phyloP scores from a whole-genome alignment of 2,113 vertebrate species.

The Accipiter cooperii region DNA sequence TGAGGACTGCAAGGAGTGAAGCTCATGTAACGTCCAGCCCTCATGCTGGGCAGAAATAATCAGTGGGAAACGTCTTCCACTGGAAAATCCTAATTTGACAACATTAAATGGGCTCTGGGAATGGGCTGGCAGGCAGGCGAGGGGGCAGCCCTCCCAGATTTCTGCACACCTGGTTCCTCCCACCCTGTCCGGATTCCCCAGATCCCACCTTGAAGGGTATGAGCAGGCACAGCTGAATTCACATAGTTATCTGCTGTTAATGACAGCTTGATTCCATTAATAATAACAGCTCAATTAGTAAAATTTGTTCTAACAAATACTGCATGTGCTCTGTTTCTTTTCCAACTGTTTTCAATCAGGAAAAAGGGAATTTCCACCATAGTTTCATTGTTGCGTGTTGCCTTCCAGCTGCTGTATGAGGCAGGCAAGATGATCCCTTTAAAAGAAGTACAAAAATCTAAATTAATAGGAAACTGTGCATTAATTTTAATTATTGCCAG shows the following conservation, averaged over 20 bases:
- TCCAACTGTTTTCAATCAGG: neutral
- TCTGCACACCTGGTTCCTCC: neutral
- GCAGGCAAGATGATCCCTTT: neutral
- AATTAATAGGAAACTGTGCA: neutral
- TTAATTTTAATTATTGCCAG: neutral
- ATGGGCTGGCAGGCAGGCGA: neutral
- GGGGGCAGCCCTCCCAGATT: neutral
- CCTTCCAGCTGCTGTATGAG: neutral
- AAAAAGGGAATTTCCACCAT: neutral
- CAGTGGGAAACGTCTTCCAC: neutral
- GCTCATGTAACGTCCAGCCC: neutral
- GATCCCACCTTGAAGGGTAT: neutral
- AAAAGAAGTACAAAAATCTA: neutral
- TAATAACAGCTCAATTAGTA: neutral
- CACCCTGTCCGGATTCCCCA: accelerated
- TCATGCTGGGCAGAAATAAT: neutral
- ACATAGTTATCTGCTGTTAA: neutral
- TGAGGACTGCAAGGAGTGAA: neutral
- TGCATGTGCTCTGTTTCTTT: neutral
- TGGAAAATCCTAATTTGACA: neutral
- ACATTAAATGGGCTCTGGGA: neutral
- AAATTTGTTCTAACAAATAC: neutral
- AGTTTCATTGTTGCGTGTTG: neutral
- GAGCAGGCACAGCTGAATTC: neutral
- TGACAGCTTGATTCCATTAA: neutral